Evolutionary conservation across 2,113 vertebrate species (phyloP), one percentile per base, ranked within the genome.

Genomic region (Acanthisitta chloris): DNA sequence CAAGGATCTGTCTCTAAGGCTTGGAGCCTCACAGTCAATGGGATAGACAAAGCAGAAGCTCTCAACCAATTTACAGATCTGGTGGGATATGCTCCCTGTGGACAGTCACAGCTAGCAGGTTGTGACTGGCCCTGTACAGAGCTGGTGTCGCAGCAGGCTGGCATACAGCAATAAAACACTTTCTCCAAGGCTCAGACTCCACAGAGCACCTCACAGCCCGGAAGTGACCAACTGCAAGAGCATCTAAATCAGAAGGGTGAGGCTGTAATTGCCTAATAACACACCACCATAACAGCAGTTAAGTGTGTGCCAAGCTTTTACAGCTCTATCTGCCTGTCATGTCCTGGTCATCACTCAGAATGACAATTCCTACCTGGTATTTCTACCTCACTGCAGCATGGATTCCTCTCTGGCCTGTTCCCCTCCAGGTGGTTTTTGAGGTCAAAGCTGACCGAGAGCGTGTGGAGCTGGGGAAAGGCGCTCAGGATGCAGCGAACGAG

Each of bases 361-460:
- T 8, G 17, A 20, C 38, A 12, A 64, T 38, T 64, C 96, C 95
- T 96, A 98, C 98, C 98, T 98, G 97, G 96, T 93, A 98, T 97
- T 86, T 98, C 97, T 81, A 90, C 93, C 66, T 98, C 72, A 1
- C 81, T 86, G 86, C 96, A 95, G 81, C 66, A 72, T 48, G 93
- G 83, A 40, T 81, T 97, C 38, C 62, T 95, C 49, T 94, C 97
- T 66, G 91, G 92, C 62, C 88, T 94, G 86, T 90, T 97, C 52
- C 94, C 94, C 25, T 97, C 97, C 83, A 97, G 78, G n/a, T 94
- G 93, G 77, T 96, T 97, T 87, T 98, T 98, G 92, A 98, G 98
- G 90, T 98, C 98, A 1, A 98, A 98, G 96, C 98, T 98, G 91
- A 98, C 88, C 0, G 97, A 98, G 42, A 98, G 97, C 0, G 92